Evolutionary conservation across 2,888 invertebrate species (phyloP), one percentile per base, ranked within the genome.

Genomic region (Malthinus flaveolus): DNA sequence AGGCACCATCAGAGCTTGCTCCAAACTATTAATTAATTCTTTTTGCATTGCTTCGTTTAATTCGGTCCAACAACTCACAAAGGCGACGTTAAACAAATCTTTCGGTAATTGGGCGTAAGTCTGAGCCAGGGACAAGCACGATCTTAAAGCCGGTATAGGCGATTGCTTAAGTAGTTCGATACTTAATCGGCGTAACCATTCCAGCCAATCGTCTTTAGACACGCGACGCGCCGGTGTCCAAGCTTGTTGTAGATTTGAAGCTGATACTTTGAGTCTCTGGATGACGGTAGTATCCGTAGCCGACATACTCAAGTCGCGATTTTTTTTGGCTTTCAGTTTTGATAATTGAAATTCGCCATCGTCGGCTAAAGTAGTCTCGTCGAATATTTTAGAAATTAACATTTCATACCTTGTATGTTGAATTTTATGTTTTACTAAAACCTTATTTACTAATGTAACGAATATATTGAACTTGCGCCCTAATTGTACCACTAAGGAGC

Each of bases 1-100:
- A 3, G 95, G 94, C 0, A 96, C 94, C 58, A 89, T 88, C 6
- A 99, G 79, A 0, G 98, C 98, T 73, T 93, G 90, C 68, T 94
- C 90, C 32, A 99, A 79, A 32, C 93, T 93, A 50, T 86, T 84
- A 7, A 97, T 90, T 1, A 99, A 82, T 71, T 96, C 95, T 36
- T 87, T 84, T 63, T 95, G 93, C 56, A 91, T 87, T 0, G 85
- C 81, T 34, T 88, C 87, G 52, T 88, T 89, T 23, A 99, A 80
- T 78, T 98, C 97, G 0, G 96, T 95, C 99, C 99, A 99, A 75
- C 98, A 97, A 0, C 97, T 97, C 7, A 99, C 96, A 78, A 99
- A 99, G 0, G 98, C 97, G 0, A 98, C 97, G 78, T 99, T 98
- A 78, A 99, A 99, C 31, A 99, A 80, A 75, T 99, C 98, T 47